phyloP scores from a whole-genome alignment of 2,888 invertebrate genomes.

The Malthinus seriepunctatus region DNA sequence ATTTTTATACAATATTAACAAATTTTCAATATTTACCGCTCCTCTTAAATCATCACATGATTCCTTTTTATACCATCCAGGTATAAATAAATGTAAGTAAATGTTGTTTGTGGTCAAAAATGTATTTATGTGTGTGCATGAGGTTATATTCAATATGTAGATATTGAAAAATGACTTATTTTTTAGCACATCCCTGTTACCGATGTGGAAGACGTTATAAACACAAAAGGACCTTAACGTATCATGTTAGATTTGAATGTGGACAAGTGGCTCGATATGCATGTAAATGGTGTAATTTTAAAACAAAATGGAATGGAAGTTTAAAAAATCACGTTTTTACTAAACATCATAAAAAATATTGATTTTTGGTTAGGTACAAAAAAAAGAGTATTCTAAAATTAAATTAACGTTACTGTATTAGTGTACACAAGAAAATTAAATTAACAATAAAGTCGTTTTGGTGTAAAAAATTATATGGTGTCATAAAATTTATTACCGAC shows the following conservation, averaged over 20 bases:
- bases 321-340: constrained; percentile 50
- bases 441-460: no score
- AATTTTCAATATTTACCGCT: no score
- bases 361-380: constrained; percentile 26
- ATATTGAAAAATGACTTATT: no score
- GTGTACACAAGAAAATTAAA: background rate
- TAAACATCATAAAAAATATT: constrained; percentile 33
- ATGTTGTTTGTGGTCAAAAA: no score
- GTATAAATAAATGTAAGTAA: no score
- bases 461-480: no score
- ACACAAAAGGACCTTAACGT: constrained; percentile 8
- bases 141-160: no score
- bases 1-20: no score
- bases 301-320: constrained; percentile 49
- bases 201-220: constrained; percentile 10
- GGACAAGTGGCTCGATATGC: constrained; percentile 24
- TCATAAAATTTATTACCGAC: no score
- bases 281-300: constrained; percentile 49
- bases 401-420: constrained; percentile 47
- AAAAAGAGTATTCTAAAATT: constrained; percentile 8
- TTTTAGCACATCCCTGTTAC: background rate
- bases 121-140: no score
- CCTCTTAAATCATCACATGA: no score
- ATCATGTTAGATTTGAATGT: constrained; percentile 26
- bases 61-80: no score